Base-by-base conservation (phyloP, 2,113 vertebrate genomes). In the Indri indri region DNA sequence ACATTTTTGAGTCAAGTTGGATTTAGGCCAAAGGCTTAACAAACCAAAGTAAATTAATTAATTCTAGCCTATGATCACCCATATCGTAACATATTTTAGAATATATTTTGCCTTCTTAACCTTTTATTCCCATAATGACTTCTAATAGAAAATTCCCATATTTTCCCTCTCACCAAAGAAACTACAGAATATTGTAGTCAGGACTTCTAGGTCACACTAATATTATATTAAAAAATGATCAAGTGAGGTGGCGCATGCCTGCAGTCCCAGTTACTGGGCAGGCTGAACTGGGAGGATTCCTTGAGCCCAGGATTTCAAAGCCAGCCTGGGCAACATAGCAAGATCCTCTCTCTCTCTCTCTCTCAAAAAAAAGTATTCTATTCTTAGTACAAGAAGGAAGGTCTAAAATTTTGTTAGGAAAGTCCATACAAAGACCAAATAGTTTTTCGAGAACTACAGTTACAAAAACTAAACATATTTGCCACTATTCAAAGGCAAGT, bases 31-130 rank as follows among this genome's bases (percentile, higher is more conserved):
- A 85, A 90, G 68, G 27, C 59, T 45, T 63, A 94, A 52, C 13
- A 76, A 73, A 57, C 42, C 47, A 91, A 85, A 93, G 57, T 65
- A 96, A 95, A 85, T 42, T 54, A 70, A 76, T 61, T 84, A 74
- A 80, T n/a, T 85, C 50, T 86, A 65, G 25, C 17, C 22, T 80
- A 94, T 25, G 59, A n/a, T 89, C 16, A 92, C 27, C 42, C 54
- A 61, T 45, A 81, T 23, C 22, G 18, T 88, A 91, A 61, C 10
- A 73, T 54, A 90, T 66, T 95, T 93, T 70, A 82, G 74, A 94
- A 81, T 6, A 5, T 52, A 76, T 77, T 91, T 79, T 94, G 45
- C 68, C 68, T 22, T 68, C 27, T 73, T 89, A 85, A 63, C 57
- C 18, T 91, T 93, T 95, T 84, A 65, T 87, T 88, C 10, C 52